Percentiles rank a stretch among this genome's conserved stretches.
Conservation (phyloP, 35 echinoderm and acorn worm species). For the Ophiothrix spiculata region DNA sequence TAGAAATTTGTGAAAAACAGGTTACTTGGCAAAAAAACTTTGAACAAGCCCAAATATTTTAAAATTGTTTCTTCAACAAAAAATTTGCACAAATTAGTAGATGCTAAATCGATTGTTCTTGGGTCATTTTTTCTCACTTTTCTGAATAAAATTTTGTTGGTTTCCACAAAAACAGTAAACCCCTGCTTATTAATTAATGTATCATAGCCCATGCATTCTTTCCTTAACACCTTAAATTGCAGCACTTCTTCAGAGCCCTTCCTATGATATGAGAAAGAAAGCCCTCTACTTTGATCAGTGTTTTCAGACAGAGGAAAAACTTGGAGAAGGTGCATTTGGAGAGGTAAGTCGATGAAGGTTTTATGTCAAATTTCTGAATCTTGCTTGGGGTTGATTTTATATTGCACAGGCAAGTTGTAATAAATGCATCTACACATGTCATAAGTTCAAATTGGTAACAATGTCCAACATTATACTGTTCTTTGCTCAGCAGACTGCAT, state of each 20-base stretch:
- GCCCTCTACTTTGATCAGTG: constrained; percentile 89
- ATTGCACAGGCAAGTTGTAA: too few relatives aligned
- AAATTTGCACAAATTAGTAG: not conserved
- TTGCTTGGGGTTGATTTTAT: too few relatives aligned
- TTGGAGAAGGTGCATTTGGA: constrained; percentile 95
- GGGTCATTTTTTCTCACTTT: not conserved
- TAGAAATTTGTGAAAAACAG: too few relatives aligned
- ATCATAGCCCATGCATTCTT: not conserved
- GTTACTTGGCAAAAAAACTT: too few relatives aligned
- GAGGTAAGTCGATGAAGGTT: constrained; percentile 59
- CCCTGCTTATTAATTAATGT: not conserved
- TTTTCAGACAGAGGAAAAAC: constrained; percentile 65
- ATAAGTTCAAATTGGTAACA: too few relatives aligned
- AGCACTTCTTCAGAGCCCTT: constrained; percentile 77
- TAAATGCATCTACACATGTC: too few relatives aligned
- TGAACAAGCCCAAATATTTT: too few relatives aligned
- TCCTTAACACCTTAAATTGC: constrained; percentile 32
- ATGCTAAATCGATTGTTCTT: not conserved
- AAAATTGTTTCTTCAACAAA: not conserved
- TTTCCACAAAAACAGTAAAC: not conserved
- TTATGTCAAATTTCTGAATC: not conserved
- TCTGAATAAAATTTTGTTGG: not conserved
- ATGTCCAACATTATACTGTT: too few relatives aligned
- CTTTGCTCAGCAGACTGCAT: too few relatives aligned
- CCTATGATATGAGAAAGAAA: constrained; percentile 60